Base-by-base conservation (phyloP, 2,113 vertebrate genomes). In the Heterotilapia buettikoferi region DNA sequence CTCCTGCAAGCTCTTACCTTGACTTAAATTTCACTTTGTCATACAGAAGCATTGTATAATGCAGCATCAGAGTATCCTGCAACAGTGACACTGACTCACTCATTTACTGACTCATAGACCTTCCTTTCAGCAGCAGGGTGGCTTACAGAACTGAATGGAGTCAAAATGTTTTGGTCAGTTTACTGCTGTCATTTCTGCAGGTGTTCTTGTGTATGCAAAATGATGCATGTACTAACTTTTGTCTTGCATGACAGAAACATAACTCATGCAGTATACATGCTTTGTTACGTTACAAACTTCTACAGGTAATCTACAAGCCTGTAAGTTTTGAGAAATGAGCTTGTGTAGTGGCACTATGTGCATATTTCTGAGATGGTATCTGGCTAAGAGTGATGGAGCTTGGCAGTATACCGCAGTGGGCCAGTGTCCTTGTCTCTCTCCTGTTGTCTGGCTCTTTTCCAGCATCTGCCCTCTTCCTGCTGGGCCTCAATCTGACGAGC, bases 401-500 rank as follows among this genome's bases (percentile, higher is more conserved):
- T 91, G 84, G 91, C 89, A 90, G 59, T 29, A 16, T 85, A 87
- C 92, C 6, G 91, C 91, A 89, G 86, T 90, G 87, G 84, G 43
- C 90, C 71, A 5, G 86, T 92, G 92, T 93, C 93, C 95, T 96
- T 96, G 94, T 89, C 83, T 76, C 87, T 92, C 92, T 94, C 92
- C 90, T 88, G 81, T 86, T 76, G 76, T 90, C 91, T 96, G 95
- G 94, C 94, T 92, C 14, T 36, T 80, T 88, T 95, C 94, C 95
- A 94, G 91, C 81, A 26, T 89, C 88, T 93, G 68, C 85, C 85
- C 83, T 91, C 84, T 56, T 84, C 92, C 91, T 87, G 89, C 88
- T 89, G 93, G 85, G 84, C 29, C 63, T 86, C 90, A 89, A 88
- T 92, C 88, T 85, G 86, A 93, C 1, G 4, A 90, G 56, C 89